These are phyloP conservation scores for Cyprinodon diabolis DNA, from an alignment of 2,797 vertebrate genomes.

Conservation along the genomic window DNA sequence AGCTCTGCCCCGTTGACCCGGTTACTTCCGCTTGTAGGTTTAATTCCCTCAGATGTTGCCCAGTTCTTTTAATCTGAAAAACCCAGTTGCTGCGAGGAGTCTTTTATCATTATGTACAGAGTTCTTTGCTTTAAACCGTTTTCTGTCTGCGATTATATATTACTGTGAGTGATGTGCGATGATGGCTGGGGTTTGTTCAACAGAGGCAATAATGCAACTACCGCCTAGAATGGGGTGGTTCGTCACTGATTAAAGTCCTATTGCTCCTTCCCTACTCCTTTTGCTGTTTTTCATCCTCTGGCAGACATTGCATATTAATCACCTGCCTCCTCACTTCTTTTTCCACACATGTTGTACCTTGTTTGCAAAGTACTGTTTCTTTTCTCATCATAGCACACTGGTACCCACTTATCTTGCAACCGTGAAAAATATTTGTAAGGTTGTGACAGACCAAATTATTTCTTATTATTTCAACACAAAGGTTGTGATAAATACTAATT, in stretches of 20 bases:
- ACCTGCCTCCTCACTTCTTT: constrained; percentile 43
- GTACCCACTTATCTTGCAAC: neutral
- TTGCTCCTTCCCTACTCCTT: constrained; percentile 61
- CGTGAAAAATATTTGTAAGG: neutral
- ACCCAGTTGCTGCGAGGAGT: constrained; percentile 2
- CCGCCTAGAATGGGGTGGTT: constrained; percentile 21
- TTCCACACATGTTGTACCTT: constrained; percentile 29
- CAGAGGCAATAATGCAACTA: constrained; percentile 65
- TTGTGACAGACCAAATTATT: too few relatives aligned
- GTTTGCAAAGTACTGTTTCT: constrained; percentile 44
- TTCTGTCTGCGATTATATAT: constrained; percentile 17
- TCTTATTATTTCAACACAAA: neutral
- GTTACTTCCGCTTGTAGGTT: constrained; percentile 69
- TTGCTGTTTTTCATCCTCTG: constrained; percentile 21
- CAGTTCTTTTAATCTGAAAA: constrained; percentile 20
- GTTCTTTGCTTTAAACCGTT: constrained; percentile 11
- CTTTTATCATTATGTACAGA: constrained; percentile 15
- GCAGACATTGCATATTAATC: constrained; percentile 56
- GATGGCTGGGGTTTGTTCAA: constrained; percentile 67
- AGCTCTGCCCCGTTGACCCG: constrained; percentile 66
- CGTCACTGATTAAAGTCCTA: constrained; percentile 36
- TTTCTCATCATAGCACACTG: constrained; percentile 17
- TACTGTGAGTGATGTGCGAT: constrained; percentile 54
- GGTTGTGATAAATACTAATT: neutral
- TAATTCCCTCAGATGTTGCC: constrained; percentile 41